Percentiles rank a stretch among this genome's conserved stretches.
These are phyloP conservation scores for Maniola hyperantus DNA, from an alignment of 2,888 invertebrate genomes.

Conservation along the genomic window DNA sequence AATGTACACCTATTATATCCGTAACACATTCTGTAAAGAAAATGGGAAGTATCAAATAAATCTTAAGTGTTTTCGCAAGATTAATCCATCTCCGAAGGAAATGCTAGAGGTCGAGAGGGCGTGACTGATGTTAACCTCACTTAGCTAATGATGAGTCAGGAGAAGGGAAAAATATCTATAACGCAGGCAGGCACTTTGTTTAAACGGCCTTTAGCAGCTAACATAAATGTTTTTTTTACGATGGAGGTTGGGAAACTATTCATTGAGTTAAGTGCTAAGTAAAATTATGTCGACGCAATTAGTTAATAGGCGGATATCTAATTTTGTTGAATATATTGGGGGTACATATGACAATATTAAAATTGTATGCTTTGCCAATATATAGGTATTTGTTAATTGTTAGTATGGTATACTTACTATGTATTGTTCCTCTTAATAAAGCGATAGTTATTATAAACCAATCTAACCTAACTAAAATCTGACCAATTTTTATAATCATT, in stretches of 20 bases:
- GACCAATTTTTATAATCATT: background rate
- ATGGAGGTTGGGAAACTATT: background rate
- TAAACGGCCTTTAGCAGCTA: conserved; percentile 30
- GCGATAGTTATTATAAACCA: too few relatives aligned
- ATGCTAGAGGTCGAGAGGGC: conserved; percentile 39
- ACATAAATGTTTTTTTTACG: conserved; percentile 22
- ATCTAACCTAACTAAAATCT: too few relatives aligned
- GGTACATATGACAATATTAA: background rate
- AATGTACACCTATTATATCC: conserved; percentile 19
- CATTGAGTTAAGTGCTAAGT: background rate
- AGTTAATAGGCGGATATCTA: background rate
- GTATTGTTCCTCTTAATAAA: too few relatives aligned
- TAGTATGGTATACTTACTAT: too few relatives aligned
- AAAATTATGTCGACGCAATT: background rate
- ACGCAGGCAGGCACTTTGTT: conserved; percentile 33
- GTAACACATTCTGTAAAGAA: conserved; percentile 30
- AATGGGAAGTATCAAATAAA: conserved; percentile 35
- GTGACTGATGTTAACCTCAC: conserved; percentile 40
- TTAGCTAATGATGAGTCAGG: conserved; percentile 39
- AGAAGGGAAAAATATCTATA: conserved; percentile 30
- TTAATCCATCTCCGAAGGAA: conserved; percentile 42
- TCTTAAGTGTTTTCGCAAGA: conserved; percentile 41
- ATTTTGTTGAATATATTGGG: background rate
- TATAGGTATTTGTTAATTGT: too few relatives aligned
- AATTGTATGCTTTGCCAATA: too few relatives aligned